Base-by-base conservation (phyloP, 2,888 invertebrate genomes). In the Herminia tarsipennalis region DNA sequence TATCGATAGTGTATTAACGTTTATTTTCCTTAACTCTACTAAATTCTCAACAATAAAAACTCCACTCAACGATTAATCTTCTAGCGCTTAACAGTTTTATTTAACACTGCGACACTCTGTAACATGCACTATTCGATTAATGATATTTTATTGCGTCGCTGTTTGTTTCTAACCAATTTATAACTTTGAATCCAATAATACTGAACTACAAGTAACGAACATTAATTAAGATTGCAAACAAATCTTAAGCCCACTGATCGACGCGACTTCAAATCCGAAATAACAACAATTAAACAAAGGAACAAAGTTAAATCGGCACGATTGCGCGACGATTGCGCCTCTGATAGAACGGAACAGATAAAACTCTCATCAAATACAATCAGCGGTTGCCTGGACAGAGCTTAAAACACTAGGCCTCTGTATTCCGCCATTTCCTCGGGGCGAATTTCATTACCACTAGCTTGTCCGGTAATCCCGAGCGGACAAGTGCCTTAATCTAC, bases 341-440 rank as follows among this genome's bases (percentile, higher is more conserved):
- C 58, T 66, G 78, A 83, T 82, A 78, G 79, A 76, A 78, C 73
- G 70, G 79, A 87, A 86, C 81, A 86, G 87, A 89, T 88, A 86
- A 88, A 88, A 88, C 80, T 86, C 83, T 83, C 86, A 87, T 89
- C 88, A 88, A 88, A 89, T 87, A 88, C 87, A 88, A 89, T 89
- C 89, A 81, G 81, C 73, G 78, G 76, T 69, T 71, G 85, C 78
- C 83, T 83, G 87, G 83, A 84, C 88, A 82, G 75, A 77, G 88
- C 87, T 90, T 88, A 88, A 77, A 81, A 75, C 67, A 72, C 83
- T 86, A 85, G 88, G 86, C 87, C 84, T 86, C 69, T 76, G 72
- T 75, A 83, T 78, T 80, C 78, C 81, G 73, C 75, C 74, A 83
- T 87, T 86, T 87, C 81, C 86, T 87, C 82, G 72, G 82, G 72